phyloP scores from a whole-genome alignment of 2,888 invertebrate species.

The Limnephilus rhombicus region DNA sequence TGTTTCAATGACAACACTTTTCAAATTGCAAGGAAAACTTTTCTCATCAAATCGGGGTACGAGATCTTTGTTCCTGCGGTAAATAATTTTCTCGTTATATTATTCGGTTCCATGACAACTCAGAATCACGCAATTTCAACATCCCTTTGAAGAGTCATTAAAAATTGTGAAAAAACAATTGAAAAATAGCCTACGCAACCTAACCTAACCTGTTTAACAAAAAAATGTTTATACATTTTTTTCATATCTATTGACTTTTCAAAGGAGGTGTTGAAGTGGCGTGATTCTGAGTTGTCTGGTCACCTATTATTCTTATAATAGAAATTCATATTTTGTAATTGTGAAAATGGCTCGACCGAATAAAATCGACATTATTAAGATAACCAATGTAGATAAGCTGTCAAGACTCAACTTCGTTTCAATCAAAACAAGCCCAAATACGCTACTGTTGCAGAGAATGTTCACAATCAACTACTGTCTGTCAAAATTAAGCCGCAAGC shows the following conservation, averaged over 20 bases:
- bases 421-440: slow-evolving; percentile 3
- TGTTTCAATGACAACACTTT: neutral
- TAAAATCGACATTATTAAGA: neutral
- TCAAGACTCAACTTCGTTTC: neutral
- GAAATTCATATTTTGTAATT: neutral
- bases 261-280: too few relatives aligned
- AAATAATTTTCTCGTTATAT: neutral
- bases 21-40: neutral
- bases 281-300: too few relatives aligned
- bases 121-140: too few relatives aligned
- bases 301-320: neutral
- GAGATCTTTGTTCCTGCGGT: too few relatives aligned
- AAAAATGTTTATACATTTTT: too few relatives aligned
- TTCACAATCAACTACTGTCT: neutral
- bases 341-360: neutral
- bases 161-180: too few relatives aligned
- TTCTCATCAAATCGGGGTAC: neutral
- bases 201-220: too few relatives aligned
- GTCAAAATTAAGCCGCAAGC: neutral
- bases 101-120: too few relatives aligned
- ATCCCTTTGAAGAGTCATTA: too few relatives aligned
- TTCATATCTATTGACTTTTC: too few relatives aligned
- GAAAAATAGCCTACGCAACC: too few relatives aligned
- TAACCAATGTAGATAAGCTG: slow-evolving; percentile 1
- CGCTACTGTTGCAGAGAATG: slow-evolving; percentile 3